Base-by-base conservation (phyloP, 2,888 invertebrate species). In the Cybosia mesomella region DNA sequence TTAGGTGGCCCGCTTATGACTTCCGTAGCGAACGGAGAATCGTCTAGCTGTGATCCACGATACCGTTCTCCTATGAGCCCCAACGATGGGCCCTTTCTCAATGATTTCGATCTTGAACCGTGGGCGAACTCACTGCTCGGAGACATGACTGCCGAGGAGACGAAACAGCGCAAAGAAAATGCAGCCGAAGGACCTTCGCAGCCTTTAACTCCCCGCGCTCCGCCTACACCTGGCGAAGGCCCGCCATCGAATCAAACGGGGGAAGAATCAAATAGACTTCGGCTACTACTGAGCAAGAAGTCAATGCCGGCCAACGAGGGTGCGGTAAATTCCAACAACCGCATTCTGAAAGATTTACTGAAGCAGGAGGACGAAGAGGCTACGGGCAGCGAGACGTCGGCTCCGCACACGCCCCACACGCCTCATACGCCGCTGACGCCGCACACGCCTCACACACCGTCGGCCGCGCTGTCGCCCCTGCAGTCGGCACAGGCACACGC, bases 1-100 rank as follows among this genome's bases (percentile, higher is more conserved):
- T 95, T 97, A 75, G 97, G 97, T 76, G 97, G 97, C 11, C 97
- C 97, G 28, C 91, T 97, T 76, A 97, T 97, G 97, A 96, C 97
- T 66, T 94, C 96, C 78, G 96, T 97, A 74, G 96, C 97, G 77
- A 97, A 97, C 92, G 97, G 97, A 67, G 91, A 93, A 77, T 87
- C 93, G 0, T 90, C 91, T 39, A 76, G 87, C 58, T 89, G 94
- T 66, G 95, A 95, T 75, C 81, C 88, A 66, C 89, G 93, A 60
- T 95, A 91, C 79, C 92, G 92, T 13, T 91, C 95, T 10, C 72
- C 90, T 60, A 92, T 95, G 73, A 91, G 91, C 68, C 95, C 95
- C 61, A 89, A 89, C 43, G 95, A 95, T 66, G 91, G 66, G 87
- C 89, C 65, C 95, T 95, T 85, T 91, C 93, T 95, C 67, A 92